These are phyloP conservation scores for Cossypha heuglini DNA, from an alignment of 2,797 vertebrate genomes.

Conservation along the genomic window DNA sequence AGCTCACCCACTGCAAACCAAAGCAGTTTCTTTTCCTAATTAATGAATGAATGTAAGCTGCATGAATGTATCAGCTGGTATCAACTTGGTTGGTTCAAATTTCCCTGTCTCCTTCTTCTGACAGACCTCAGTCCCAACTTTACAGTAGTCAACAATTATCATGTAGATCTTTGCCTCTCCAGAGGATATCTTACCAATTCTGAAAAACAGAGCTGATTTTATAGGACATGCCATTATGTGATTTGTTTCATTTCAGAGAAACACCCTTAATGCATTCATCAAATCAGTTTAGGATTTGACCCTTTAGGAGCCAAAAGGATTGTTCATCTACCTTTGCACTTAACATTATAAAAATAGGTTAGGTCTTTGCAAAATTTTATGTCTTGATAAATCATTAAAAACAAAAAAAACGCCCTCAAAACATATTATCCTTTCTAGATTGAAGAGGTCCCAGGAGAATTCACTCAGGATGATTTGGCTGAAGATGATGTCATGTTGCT, in stretches of 20 bases:
- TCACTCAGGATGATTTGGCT: conserved; percentile 90
- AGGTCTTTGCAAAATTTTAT: background rate
- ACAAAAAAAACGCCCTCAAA: rapidly evolving
- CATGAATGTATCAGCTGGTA: background rate
- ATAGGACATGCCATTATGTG: background rate
- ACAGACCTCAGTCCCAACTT: background rate
- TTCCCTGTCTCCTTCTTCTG: background rate
- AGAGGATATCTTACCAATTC: background rate
- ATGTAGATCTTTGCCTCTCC: background rate
- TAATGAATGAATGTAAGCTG: background rate
- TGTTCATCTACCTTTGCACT: background rate
- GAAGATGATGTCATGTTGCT: conserved; percentile 94
- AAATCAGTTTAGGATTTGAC: background rate
- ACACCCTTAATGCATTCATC: background rate
- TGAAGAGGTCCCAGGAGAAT: conserved; percentile 91
- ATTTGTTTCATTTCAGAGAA: conserved; percentile 3
- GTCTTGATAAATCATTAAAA: background rate
- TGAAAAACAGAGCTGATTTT: background rate
- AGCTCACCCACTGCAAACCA: background rate
- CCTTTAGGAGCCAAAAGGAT: background rate
- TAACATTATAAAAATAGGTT: background rate
- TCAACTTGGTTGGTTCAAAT: background rate
- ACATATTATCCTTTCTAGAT: conserved; percentile 75
- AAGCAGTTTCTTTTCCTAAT: background rate
- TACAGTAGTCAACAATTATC: background rate